Evolutionary conservation across 2,888 invertebrate species (phyloP), one percentile per base, ranked within the genome.

Genomic region (Xylota sylvarum): DNA sequence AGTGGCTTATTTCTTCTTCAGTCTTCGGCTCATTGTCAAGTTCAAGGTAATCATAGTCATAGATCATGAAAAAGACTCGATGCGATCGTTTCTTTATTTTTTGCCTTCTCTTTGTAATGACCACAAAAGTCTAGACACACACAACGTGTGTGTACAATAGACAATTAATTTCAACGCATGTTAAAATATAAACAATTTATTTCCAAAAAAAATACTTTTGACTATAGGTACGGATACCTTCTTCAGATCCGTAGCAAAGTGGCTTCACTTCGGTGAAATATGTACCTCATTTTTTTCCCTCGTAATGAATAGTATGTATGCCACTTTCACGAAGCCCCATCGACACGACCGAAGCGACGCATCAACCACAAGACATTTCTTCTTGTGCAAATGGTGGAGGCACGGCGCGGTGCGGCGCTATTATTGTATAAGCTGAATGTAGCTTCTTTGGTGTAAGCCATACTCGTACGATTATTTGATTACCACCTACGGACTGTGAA

Each of bases 41-140:
- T 86, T 86, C 86, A 86, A 86, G 86, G 86, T 74, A 82, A 82
- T 69, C 69, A 32, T 17, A 81, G 70, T 64, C 78, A 73, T 86
- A 86, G 82, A 86, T 86, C 86, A 78, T 78, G 73, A 67, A 73
- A 55, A 70, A 32, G 35, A 4, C 35, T 35, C 55, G 43, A 52
- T 14, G 37, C 19, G 69, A 62, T 69, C 9, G 30, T 50, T 27
- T 19, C 5, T 67, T 23, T 17, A 9, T 9, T 69, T 32, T 77
- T 60, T 65, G 46, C 46, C 17, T 40, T 12, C 17, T 62, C 69
- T 60, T 65, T 69, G 50, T 69, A 77, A 77, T 56, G 72, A 62
- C 65, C 73, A 56, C 62, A 46, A 43, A 14, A 69, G 65, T 58
- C 69, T 70, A 50, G 65, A 65, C 14, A 14, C 35, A 14, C 32